A percentile compares a stretch with the other conserved stretches of the same genome.
phyloP scores from a whole-genome alignment of 2,888 invertebrate species.

The Acleris emargana region DNA sequence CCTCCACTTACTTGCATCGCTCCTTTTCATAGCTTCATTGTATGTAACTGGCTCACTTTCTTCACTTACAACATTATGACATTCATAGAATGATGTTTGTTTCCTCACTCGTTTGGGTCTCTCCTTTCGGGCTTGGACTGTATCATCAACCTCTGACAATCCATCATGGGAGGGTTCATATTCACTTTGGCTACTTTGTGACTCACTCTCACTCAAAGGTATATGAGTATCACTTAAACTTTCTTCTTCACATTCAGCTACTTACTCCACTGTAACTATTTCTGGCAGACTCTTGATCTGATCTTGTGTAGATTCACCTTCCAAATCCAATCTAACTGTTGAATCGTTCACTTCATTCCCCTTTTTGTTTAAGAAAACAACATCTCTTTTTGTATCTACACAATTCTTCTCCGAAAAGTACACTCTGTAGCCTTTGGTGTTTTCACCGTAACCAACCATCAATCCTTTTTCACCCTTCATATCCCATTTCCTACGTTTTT shows the following conservation, averaged over 20 bases:
- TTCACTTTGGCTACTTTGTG: no score
- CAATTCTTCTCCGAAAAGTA: conserved; percentile 28
- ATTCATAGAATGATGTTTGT: conserved; percentile 4
- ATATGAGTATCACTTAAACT: no score
- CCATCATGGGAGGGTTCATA: no score
- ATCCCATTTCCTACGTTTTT: conserved; percentile 21
- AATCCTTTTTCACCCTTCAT: conserved; percentile 15
- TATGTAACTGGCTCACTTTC: conserved; percentile 22
- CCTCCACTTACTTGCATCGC: conserved; percentile 38
- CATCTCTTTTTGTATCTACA: conserved; percentile 34
- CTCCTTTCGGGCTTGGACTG: no score
- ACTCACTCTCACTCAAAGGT: no score
- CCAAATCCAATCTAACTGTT: no score
- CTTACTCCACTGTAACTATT: no score
- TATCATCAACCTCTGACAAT: no score
- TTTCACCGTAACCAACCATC: conserved; percentile 12
- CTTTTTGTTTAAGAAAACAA: conserved; percentile 16
- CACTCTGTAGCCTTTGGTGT: conserved; percentile 33
- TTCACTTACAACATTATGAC: conserved; percentile 3
- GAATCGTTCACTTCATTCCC: no score
- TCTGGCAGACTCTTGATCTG: no score
- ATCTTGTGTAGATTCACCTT: no score
- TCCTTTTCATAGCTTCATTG: not conserved
- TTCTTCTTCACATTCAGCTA: no score
- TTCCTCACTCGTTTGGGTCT: conserved; percentile 9